A percentile compares a stretch with the other conserved stretches of the same genome.
These are phyloP conservation scores for Illadopsis cleaveri DNA, from an alignment of 2,113 vertebrate genomes.

Conservation along the genomic window DNA sequence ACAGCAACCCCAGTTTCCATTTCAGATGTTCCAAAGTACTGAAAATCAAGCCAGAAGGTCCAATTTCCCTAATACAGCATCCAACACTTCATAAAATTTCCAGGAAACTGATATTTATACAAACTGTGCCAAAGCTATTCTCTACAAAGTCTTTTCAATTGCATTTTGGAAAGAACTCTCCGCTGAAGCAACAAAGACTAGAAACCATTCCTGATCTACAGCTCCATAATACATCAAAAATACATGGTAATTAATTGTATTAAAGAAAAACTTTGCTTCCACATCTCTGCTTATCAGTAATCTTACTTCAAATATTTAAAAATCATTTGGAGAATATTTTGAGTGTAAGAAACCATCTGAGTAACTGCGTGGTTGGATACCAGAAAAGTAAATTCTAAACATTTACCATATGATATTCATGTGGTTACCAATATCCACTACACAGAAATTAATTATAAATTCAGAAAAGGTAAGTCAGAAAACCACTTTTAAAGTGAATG, in stretches of 20 bases:
- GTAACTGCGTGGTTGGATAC: neutral
- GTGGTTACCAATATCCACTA: neutral
- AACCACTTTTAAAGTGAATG: neutral
- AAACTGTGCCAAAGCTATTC: neutral
- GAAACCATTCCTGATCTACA: neutral
- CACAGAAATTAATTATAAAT: neutral
- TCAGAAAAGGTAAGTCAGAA: neutral
- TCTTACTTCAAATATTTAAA: neutral
- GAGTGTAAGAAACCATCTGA: neutral
- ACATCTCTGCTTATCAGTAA: neutral
- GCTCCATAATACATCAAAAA: neutral
- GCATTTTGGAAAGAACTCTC: neutral
- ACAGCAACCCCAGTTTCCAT: neutral
- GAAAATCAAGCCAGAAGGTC: neutral
- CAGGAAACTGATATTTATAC: slow-evolving; percentile 16
- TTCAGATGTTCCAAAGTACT: neutral
- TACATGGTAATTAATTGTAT: neutral
- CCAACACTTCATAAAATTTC: slow-evolving; percentile 34
- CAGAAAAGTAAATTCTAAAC: neutral
- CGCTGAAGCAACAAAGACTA: neutral
- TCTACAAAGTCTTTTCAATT: neutral
- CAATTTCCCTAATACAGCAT: neutral
- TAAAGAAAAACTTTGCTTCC: neutral
- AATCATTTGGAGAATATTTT: neutral
- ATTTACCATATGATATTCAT: neutral